phyloP scores from a whole-genome alignment of 2,113 vertebrate genomes.

The Pelusios castaneus region DNA sequence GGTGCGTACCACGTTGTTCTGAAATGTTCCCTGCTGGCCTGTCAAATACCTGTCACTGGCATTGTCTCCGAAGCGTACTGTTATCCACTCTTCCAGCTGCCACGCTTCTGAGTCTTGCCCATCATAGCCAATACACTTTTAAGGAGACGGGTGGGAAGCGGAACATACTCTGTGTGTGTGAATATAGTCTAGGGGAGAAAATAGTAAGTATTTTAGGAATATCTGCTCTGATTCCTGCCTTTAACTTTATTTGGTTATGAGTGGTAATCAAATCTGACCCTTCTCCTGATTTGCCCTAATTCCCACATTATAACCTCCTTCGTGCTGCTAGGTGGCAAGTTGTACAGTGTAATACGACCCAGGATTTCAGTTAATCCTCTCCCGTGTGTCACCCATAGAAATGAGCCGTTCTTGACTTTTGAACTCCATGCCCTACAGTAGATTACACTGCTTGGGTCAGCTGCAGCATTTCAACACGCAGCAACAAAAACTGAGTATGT shows the following conservation, averaged over 20 bases:
- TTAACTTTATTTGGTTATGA: neutral
- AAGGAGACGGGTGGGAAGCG: neutral
- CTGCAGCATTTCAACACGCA: neutral
- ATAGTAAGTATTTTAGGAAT: neutral
- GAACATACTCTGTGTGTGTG: neutral
- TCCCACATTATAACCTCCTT: fast-evolving
- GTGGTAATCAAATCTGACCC: neutral
- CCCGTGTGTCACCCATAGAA: neutral
- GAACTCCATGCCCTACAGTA: fast-evolving
- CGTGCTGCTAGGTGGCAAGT: neutral
- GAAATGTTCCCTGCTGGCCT: fast-evolving
- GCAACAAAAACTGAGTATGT: neutral
- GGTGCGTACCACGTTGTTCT: neutral
- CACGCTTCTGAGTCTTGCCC: neutral
- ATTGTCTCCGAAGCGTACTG: neutral
- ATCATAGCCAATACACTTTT: neutral
- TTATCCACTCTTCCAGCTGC: neutral
- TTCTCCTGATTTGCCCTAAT: neutral
- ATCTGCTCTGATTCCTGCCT: neutral
- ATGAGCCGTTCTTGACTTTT: neutral
- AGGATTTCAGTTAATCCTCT: neutral
- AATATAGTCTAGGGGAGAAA: neutral
- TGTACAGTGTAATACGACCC: neutral
- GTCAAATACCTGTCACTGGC: fast-evolving
- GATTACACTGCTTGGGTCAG: neutral